Evolutionary conservation across 2,888 invertebrate genomes (phyloP), one percentile per base, ranked within the genome.

Genomic region (Oligia fasciuncula): DNA sequence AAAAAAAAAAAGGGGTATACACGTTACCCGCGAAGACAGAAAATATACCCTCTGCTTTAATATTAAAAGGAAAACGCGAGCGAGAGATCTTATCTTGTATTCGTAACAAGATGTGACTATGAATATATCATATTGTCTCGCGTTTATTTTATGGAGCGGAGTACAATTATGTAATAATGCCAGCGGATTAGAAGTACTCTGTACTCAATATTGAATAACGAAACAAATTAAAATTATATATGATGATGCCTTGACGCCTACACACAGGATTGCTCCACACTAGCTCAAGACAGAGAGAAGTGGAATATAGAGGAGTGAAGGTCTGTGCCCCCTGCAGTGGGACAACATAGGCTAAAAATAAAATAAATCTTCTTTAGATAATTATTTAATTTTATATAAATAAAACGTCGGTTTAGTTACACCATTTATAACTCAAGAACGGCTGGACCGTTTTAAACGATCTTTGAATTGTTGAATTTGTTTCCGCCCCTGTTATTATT

Each of bases 51-150:
- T 35, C 75, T 67, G 40, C 76, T 86, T 40, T 67, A 86, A 84
- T 86, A 86, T 84, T 85, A 69, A 84, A 76, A 68, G 73, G 40
- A 46, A 81, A 65, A 84, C 63, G 51, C 70, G 57, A 62, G 51
- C 70, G 57, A 62, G 70, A 76, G 51, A 29, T 62, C 63, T 66
- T 63, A 70, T 76, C 70, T 67, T 57, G 57, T 51, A 63, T 73
- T 84, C 68, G 57, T 54, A 81, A 78, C 66, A 68, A 65, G 68
- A 83, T 71, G 51, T 69, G 51, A 49, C n/a, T 40, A 63, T 71
- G 54, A 78, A 68, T 67, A 8, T 66, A 35, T 63, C 19, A n/a
- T 66, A 65, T 57, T 79, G 73, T 73, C 9, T 73, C 40, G n/a
- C 29, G n/a, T 75, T 71, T 70, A 29, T 67, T 66, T 43, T 60